Evolutionary conservation across 2,113 vertebrate genomes (phyloP).

Genomic region (Dunckerocampus dactyliophorus): DNA sequence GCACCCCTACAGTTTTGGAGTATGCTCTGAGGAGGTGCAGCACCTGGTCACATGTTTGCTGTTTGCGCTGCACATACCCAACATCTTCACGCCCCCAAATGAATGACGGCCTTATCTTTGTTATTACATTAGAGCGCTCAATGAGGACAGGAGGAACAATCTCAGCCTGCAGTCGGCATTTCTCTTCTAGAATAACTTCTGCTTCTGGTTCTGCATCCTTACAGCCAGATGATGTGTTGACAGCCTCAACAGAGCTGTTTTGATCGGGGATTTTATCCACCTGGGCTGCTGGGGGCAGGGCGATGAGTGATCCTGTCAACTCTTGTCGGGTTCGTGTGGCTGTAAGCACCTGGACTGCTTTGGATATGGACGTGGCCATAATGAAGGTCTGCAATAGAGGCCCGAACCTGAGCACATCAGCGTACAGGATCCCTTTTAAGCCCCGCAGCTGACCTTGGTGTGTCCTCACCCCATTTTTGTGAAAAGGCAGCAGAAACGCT

Average conservation of each 20-base stretch:
- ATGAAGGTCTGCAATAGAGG: slow-evolving; percentile 48
- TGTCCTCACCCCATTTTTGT: slow-evolving; percentile 10
- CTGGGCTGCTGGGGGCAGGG: slow-evolving; percentile 14
- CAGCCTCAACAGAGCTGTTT: slow-evolving; percentile 1
- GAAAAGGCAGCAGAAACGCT: slow-evolving; percentile 5
- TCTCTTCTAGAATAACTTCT: slow-evolving; percentile 16
- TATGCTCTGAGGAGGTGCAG: slow-evolving; percentile 57
- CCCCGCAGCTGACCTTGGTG: slow-evolving; percentile 3
- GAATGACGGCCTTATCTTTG: slow-evolving; percentile 20
- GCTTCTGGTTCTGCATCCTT: slow-evolving; percentile 20
- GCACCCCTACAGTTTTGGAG: slow-evolving; percentile 23
- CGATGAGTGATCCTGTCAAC: slow-evolving; percentile 25
- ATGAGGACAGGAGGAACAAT: slow-evolving; percentile 14
- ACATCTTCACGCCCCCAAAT: slow-evolving; percentile 29
- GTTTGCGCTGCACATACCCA: slow-evolving; percentile 58
- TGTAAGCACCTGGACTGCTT: slow-evolving; percentile 46
- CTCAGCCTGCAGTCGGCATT: slow-evolving; percentile 10
- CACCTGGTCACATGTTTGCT: slow-evolving; percentile 69
- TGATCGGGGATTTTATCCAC: slow-evolving; percentile 22
- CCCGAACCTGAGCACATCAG: slow-evolving; percentile 48
- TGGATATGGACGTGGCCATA: slow-evolving; percentile 38
- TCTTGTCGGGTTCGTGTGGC: slow-evolving; percentile 19
- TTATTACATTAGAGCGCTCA: slow-evolving; percentile 5
- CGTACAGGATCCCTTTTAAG: slow-evolving; percentile 9
- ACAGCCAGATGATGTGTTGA: neutral